Percentiles rank a stretch among this genome's conserved stretches.
Evolutionary conservation across 2,797 vertebrate species (phyloP).

Genomic region (Malacoctenus gilli): DNA sequence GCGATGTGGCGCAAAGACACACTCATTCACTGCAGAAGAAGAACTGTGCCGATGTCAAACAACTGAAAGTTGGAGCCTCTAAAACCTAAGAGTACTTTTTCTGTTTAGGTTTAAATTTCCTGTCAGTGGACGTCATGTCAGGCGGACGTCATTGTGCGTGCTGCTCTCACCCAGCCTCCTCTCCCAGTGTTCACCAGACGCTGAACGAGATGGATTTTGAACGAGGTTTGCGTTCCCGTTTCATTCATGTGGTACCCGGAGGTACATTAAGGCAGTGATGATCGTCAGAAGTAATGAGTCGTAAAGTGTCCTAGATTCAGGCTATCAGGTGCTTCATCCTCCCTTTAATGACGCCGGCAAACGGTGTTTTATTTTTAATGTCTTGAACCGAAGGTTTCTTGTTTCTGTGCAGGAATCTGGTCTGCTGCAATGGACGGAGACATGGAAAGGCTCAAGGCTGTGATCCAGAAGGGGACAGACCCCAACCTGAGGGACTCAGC

Average conservation of each 20-base stretch:
- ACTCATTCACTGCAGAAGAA: slow-evolving; percentile 28
- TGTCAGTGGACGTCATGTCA: slow-evolving; percentile 46
- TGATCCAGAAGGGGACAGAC: slow-evolving; percentile 83
- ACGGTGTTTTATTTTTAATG: no score
- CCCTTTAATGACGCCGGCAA: no score
- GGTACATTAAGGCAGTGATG: no score
- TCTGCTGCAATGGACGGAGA: slow-evolving; percentile 90
- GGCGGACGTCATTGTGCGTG: slow-evolving; percentile 54
- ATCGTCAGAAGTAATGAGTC: no score
- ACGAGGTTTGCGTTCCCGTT: slow-evolving; percentile 78
- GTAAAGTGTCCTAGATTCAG: no score
- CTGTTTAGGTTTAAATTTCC: no score
- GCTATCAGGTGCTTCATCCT: no score
- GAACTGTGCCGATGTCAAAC: slow-evolving; percentile 30
- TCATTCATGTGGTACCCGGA: no score
- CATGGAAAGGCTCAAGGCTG: slow-evolving; percentile 74
- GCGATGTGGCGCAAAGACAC: slow-evolving; percentile 1
- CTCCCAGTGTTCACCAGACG: slow-evolving; percentile 68
- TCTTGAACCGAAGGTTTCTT: slow-evolving; percentile 8
- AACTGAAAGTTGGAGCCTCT: no score
- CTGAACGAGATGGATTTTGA: slow-evolving; percentile 81
- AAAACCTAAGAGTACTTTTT: no score
- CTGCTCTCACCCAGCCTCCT: slow-evolving; percentile 53
- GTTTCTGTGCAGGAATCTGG: slow-evolving; percentile 86
- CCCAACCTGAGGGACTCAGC: slow-evolving; percentile 83